Percentiles rank a stretch among this genome's conserved stretches.
These are phyloP conservation scores for Anastatus disparis DNA, from an alignment of 1,140 invertebrate species.

Conservation along the genomic window DNA sequence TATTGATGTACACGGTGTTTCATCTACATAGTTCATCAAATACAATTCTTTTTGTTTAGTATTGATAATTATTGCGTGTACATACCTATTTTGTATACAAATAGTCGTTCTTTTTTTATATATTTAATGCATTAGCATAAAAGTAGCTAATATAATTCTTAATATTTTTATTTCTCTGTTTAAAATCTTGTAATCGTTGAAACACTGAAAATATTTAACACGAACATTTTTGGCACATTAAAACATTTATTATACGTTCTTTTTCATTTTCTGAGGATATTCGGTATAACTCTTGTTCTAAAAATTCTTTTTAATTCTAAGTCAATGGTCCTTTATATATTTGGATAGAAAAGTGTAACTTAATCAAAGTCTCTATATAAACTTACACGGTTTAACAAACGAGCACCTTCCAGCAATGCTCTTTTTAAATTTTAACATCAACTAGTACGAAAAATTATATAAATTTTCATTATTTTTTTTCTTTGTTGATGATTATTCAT, in stretches of 20 bases:
- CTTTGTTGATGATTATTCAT: too few species aligned
- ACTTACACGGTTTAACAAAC: conserved; percentile 12
- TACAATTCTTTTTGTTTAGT: not conserved
- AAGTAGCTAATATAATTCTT: not conserved
- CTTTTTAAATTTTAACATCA: not conserved
- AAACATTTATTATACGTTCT: conserved; percentile 56
- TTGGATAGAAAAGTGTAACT: conserved; percentile 30
- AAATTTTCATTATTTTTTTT: too few species aligned
- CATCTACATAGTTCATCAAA: conserved; percentile 31
- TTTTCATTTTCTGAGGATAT: conserved; percentile 37
- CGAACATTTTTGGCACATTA: conserved; percentile 64
- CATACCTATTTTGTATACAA: conserved; percentile 58
- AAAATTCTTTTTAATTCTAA: conserved; percentile 24
- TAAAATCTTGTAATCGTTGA: conserved; percentile 46
- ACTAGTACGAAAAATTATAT: not conserved
- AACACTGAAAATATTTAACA: conserved; percentile 63
- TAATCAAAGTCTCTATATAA: conserved; percentile 9
- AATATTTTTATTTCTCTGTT: conserved; percentile 20
- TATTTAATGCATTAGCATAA: conserved; percentile 31
- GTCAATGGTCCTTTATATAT: conserved; percentile 11
- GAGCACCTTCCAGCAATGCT: conserved; percentile 16
- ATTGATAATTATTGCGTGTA: conserved; percentile 20
- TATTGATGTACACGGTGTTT: conserved; percentile 43
- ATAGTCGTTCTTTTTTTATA: conserved; percentile 50
- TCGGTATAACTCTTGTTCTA: conserved; percentile 24